phyloP scores from a whole-genome alignment of 2,113 vertebrate species.

The Hepsetus odoe region DNA sequence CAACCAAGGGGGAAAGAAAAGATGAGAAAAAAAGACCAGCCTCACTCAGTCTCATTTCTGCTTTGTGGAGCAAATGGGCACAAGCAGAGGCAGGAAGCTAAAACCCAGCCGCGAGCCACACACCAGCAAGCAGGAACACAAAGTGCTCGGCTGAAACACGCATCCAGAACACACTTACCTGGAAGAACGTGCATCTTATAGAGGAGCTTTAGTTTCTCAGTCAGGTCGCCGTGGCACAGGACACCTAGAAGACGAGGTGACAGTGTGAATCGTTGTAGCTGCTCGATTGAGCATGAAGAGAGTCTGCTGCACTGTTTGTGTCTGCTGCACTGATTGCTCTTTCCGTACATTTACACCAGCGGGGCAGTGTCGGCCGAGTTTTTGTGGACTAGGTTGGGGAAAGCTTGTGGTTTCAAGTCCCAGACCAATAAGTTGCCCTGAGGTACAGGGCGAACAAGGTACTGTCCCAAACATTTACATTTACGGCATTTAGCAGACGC shows the following conservation, averaged over 20 bases:
- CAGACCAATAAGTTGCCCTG: too few relatives aligned
- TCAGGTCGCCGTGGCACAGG: constrained; percentile 90
- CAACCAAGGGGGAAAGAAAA: constrained; percentile 27
- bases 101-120: not conserved
- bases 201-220: constrained; percentile 92
- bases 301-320: too few relatives aligned
- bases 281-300: too few relatives aligned
- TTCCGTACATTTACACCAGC: too few relatives aligned
- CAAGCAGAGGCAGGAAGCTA: not conserved
- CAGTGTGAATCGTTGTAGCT: not conserved
- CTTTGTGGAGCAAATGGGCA: not conserved
- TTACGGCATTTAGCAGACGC: too few relatives aligned
- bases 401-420: too few relatives aligned
- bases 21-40: not conserved
- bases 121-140: not conserved
- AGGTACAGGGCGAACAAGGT: too few relatives aligned
- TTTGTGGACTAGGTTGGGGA: too few relatives aligned
- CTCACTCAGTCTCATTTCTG: constrained; percentile 30
- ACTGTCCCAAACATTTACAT: too few relatives aligned
- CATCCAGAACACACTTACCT: constrained; percentile 74
- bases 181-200: constrained; percentile 96
- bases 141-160: not conserved
- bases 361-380: too few relatives aligned
- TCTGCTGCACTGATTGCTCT: too few relatives aligned
- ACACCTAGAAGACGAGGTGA: constrained; percentile 77